phyloP scores from a whole-genome alignment of 2,113 vertebrate species.

The Dasyprocta punctata region DNA sequence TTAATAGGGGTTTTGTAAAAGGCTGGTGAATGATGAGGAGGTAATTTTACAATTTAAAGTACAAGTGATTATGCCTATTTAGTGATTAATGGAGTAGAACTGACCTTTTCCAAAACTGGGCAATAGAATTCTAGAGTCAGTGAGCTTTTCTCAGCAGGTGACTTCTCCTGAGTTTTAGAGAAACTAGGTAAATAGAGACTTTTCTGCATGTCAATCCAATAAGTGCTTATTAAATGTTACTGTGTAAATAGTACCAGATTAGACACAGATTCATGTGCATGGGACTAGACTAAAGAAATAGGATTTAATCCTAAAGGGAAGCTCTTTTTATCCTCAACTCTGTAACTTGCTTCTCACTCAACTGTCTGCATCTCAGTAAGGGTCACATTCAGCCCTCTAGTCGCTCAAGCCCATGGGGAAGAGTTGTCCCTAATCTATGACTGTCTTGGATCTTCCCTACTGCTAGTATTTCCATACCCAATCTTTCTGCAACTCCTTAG shows the following conservation, averaged over 20 bases:
- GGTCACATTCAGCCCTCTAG: background rate
- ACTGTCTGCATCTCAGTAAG: background rate
- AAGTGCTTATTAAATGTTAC: background rate
- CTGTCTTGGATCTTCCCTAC: background rate
- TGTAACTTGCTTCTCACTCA: background rate
- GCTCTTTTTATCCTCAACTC: background rate
- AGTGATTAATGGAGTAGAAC: conserved; percentile 47
- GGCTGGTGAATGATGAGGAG: conserved; percentile 29
- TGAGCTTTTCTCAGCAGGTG: background rate
- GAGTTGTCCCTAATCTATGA: background rate
- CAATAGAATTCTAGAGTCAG: conserved; percentile 13
- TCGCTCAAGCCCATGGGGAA: background rate
- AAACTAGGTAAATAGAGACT: background rate
- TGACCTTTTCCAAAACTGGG: conserved; percentile 20
- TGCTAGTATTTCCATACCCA: background rate
- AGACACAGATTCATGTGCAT: background rate
- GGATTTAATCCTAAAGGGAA: background rate
- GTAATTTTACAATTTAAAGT: conserved; percentile 62
- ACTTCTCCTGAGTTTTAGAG: conserved; percentile 37
- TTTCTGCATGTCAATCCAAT: background rate
- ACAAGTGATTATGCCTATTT: background rate
- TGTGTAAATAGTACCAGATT: background rate
- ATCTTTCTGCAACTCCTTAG: background rate
- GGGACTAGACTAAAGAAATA: background rate
- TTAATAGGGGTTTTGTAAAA: conserved; percentile 63